Evolutionary conservation across 2,113 vertebrate genomes (phyloP), one percentile per base, ranked within the genome.

Genomic region (Beaufortia kweichowensis): DNA sequence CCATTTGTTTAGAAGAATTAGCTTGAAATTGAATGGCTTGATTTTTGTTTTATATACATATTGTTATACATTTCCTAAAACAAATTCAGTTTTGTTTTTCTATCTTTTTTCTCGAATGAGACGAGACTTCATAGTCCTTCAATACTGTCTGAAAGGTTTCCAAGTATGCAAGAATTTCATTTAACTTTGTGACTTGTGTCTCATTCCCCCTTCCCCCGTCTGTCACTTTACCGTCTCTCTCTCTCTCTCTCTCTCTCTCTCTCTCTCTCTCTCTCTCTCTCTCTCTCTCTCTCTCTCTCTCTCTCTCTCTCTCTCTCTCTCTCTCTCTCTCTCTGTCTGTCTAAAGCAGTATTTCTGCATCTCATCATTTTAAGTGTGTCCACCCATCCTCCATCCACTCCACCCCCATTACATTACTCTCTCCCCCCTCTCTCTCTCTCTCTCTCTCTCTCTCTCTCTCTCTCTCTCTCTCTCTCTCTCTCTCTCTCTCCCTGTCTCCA

Each of bases 371-470:
- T 41, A 71, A 71, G 69, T 71, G 69, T 59, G 69, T 59, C 23
- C 55, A 41, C 68, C 68, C 67, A 35, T 35, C 57, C 72, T 31
- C 67, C 71, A 66, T 77, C 71, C 67, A 79, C 55, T 65, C 28
- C 43, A 48, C 79, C 78, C 31, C 68, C 19, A 3, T 53, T 26
- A 19, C 68, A 39, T 57, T 72, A 55, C 28, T 35, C 28, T 72
- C 21, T 55, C 48, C 56, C 69, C 28, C 55, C 28, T 72, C 21
- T 55, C 48, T 70, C 23, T 70, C 82, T 71, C 15, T 3, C 60
- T 46, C 79, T 62, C 24, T 12, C 75, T 57, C 35, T 39, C 39
- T 33, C 24, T 53, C 53, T 33, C 50, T 72, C 68, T 56, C 28
- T 39, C 50, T 59, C 48, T 41, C 57, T 62, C 77, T 61, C 28